Evolutionary conservation across 37 sponge, comb jelly and placozoan genomes (phyloP), one percentile per base, ranked within the genome.

Genomic region (Chondrosia reniformis): DNA sequence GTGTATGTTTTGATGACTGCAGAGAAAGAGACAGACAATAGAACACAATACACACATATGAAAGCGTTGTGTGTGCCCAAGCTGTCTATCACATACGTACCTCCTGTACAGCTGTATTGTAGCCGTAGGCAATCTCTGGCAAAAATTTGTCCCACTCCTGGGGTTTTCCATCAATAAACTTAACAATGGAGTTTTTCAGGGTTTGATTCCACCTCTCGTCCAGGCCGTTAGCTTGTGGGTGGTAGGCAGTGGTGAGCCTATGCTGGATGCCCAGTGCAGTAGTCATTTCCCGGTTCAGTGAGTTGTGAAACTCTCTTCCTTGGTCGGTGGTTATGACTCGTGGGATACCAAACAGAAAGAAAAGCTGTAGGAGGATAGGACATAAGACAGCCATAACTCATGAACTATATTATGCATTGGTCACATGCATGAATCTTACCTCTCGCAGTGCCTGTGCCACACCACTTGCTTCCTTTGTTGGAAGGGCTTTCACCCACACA

Each of bases 151-250:
- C 77, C 87, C 87, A 86, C 24, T n/a, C 45, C 4, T 63, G 41
- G 21, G n/a, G 45, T 5, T 80, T 63, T 17, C 21, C 77, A 25
- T 56, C 66, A 42, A 49, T 76, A 76, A 73, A 83, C 63, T 72
- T 88, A 3, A 46, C 80, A 15, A 88, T 45, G 1, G 64, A 28
- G 54, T 74, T 82, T 10, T 45, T 25, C n/a, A 83, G 25, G 7
- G 88, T 83, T 33, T 88, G 88, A 42, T 88, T 83, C 45, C 30
- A 83, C 36, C 87, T 19, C 37, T 87, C 83, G 46, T 72, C 87
- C 45, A 87, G 27, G 0, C 87, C 83, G 67, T 87, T 88, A 22
- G 63, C 63, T 62, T 62, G 63, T 62, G 21, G 63, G 63, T 62
- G 63, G 63, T 62, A 62, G 63, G 63, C 63, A 62, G 63, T 62